Evolutionary conservation across 2,888 invertebrate genomes (phyloP).

Genomic region (Clunio marinus): DNA sequence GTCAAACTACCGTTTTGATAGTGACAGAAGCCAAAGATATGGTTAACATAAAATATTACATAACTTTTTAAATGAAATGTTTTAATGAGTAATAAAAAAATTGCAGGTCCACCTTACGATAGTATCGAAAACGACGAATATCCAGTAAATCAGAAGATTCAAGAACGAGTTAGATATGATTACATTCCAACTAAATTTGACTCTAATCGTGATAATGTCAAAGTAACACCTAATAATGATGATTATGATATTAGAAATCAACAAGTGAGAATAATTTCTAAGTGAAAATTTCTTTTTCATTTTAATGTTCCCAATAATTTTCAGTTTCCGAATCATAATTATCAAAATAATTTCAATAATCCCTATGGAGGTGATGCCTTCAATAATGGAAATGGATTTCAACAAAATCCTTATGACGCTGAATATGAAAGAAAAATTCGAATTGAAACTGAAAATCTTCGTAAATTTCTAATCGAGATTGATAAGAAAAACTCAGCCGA

Average conservation of each 20-base stretch:
- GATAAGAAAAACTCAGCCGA: slow-evolving; percentile 74
- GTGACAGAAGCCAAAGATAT: slow-evolving; percentile 48
- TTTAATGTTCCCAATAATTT: not conserved
- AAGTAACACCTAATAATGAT: not conserved
- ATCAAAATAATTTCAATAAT: slow-evolving; percentile 43
- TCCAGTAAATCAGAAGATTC: slow-evolving; percentile 23
- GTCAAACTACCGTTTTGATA: slow-evolving; percentile 43
- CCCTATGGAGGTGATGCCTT: slow-evolving; percentile 45
- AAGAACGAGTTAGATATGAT: not conserved
- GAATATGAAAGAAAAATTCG: slow-evolving; percentile 48
- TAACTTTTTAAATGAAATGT: slow-evolving; percentile 39
- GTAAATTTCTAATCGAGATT: slow-evolving; percentile 61
- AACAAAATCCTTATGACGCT: slow-evolving; percentile 26
- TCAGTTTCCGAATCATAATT: not conserved
- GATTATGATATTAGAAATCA: not conserved
- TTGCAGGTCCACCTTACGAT: slow-evolving; percentile 48
- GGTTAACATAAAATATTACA: slow-evolving; percentile 46
- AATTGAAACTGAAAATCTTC: slow-evolving; percentile 48
- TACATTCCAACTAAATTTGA: slow-evolving; percentile 26
- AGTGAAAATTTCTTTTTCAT: not conserved
- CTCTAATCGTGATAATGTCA: slow-evolving; percentile 40
- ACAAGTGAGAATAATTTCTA: slow-evolving; percentile 8
- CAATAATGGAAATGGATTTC: slow-evolving; percentile 45
- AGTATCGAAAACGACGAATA: slow-evolving; percentile 41
- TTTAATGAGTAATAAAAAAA: not conserved